A percentile compares a stretch with the other conserved stretches of the same genome.
Conservation (phyloP, 2,797 vertebrate genomes). For the Oreonectes daqikongensis region DNA sequence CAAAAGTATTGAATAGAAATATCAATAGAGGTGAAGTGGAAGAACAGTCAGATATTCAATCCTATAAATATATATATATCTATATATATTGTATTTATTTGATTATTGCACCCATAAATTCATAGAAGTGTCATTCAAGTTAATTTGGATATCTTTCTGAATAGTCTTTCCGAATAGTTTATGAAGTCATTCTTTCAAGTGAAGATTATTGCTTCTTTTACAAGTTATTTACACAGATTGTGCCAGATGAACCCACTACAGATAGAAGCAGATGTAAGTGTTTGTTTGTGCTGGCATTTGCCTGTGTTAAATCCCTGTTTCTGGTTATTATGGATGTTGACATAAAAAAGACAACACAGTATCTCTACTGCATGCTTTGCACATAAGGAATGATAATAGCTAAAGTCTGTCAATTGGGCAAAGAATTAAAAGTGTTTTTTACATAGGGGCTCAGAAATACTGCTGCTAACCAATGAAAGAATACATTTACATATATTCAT, state of each 20-base stretch:
- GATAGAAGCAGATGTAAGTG: slow-evolving; percentile 42
- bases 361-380: slow-evolving; percentile 48
- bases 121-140: slow-evolving; percentile 48
- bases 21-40: slow-evolving; percentile 2
- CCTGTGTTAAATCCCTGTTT: slow-evolving; percentile 51
- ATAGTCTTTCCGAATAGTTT: slow-evolving; percentile 1
- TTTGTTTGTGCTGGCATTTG: slow-evolving; percentile 64
- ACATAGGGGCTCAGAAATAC: background rate
- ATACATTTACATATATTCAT: too few species aligned
- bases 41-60: background rate
- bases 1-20: slow-evolving; percentile 1
- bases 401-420: slow-evolving; percentile 38
- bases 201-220: slow-evolving; percentile 25
- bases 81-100: slow-evolving; percentile 23
- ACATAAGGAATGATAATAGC: slow-evolving; percentile 43
- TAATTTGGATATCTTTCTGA: slow-evolving; percentile 38
- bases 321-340: slow-evolving; percentile 59
- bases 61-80: background rate
- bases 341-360: slow-evolving; percentile 60
- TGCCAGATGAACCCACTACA: slow-evolving; percentile 34
- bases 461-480: background rate
- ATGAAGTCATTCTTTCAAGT: slow-evolving; percentile 28
- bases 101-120: slow-evolving; percentile 45
- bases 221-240: slow-evolving; percentile 31
- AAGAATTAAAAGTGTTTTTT: slow-evolving; percentile 11